Evolutionary conservation across 2,888 invertebrate genomes (phyloP).

Genomic region (Cerceris ruficornis): DNA sequence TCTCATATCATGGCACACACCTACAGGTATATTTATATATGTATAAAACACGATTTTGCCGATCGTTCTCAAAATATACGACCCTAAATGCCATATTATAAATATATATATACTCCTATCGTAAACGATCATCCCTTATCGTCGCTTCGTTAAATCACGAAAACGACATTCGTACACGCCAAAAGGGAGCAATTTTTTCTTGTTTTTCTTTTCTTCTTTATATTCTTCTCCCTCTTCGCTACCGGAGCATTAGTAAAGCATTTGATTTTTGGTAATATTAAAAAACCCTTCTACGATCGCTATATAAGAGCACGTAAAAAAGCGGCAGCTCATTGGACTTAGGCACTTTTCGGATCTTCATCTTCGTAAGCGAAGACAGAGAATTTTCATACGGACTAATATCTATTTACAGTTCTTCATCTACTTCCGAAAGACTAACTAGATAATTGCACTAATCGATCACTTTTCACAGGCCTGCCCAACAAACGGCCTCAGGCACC

Average conservation of each 20-base stretch:
- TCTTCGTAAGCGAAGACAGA: constrained; percentile 8
- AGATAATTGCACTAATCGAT: constrained; percentile 61
- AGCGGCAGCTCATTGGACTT: constrained; percentile 58
- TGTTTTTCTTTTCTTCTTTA: background rate
- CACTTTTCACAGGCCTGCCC: constrained; percentile 42
- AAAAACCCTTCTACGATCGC: constrained; percentile 41
- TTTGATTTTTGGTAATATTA: constrained; percentile 68
- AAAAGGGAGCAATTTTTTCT: background rate
- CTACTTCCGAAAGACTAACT: constrained; percentile 40
- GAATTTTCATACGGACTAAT: constrained; percentile 23
- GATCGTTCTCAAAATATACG: constrained; percentile 48
- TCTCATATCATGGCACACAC: constrained; percentile 51
- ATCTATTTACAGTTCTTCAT: constrained; percentile 38
- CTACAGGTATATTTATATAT: constrained; percentile 42
- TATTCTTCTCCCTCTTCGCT: background rate
- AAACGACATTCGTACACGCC: background rate
- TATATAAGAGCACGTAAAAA: constrained; percentile 50
- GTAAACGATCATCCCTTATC: constrained; percentile 31
- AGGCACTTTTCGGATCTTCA: constrained; percentile 52
- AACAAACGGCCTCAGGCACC: constrained; percentile 10
- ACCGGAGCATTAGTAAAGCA: constrained; percentile 67
- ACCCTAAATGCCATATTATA: constrained; percentile 52
- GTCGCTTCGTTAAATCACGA: background rate
- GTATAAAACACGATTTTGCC: constrained; percentile 51
- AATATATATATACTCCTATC: constrained; percentile 30